These are phyloP conservation scores for Pogonocherus hispidulus DNA, from an alignment of 2,888 invertebrate species.

Conservation along the genomic window DNA sequence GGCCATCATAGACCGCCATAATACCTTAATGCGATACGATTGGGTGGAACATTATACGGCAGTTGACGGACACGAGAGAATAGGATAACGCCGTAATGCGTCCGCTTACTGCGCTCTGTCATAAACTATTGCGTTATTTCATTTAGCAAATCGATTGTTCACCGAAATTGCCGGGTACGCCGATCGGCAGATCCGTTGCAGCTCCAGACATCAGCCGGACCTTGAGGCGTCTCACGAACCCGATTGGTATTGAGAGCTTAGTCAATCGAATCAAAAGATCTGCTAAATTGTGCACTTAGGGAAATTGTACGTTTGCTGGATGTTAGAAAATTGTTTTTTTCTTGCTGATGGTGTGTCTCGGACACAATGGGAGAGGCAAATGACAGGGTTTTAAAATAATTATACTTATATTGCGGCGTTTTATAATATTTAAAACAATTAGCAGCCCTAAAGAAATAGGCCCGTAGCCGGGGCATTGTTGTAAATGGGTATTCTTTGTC, in stretches of 20 bases:
- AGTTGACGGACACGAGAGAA: constrained; percentile 27
- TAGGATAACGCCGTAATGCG: constrained; percentile 16
- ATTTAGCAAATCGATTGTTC: constrained; percentile 37
- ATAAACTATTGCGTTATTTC: constrained; percentile 32
- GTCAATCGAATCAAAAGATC: constrained; percentile 43
- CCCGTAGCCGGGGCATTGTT: too few species aligned
- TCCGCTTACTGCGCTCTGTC: constrained; percentile 24
- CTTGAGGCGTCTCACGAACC: constrained; percentile 43
- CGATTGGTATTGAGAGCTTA: constrained; percentile 27
- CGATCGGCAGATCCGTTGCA: constrained; percentile 7
- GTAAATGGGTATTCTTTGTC: too few species aligned
- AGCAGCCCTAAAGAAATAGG: too few species aligned
- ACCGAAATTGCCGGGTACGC: constrained; percentile 34
- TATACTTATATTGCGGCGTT: too few species aligned
- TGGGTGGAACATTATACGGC: constrained; percentile 32
- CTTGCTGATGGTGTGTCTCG: constrained; percentile 21
- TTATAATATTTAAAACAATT: too few species aligned
- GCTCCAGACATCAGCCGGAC: constrained; percentile 3
- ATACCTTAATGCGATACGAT: constrained; percentile 36
- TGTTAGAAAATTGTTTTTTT: constrained; percentile 32
- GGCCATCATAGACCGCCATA: constrained; percentile 51
- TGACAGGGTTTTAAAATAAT: constrained; percentile 19
- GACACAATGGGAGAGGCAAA: constrained; percentile 32
- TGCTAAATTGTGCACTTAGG: constrained; percentile 47
- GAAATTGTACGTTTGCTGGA: constrained; percentile 41